A percentile compares a stretch with the other conserved stretches of the same genome.
Evolutionary conservation across 2,888 invertebrate genomes (phyloP).

Genomic region (Helobdella robusta): DNA sequence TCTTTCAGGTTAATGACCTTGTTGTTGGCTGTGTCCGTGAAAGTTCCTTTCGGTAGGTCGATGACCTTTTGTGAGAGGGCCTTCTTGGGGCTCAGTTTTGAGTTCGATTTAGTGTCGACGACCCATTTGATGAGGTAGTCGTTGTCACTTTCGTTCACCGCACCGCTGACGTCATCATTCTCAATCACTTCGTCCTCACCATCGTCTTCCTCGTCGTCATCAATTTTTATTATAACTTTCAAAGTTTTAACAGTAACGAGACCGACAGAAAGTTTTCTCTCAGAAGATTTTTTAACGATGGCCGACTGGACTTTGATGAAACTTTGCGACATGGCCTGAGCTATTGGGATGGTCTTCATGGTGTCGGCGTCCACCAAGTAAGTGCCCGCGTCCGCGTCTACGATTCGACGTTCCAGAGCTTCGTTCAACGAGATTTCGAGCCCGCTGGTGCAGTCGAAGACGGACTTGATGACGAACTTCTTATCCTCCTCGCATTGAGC

Average conservation of each 20-base stretch:
- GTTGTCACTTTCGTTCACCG: no score
- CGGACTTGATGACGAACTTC: constrained; percentile 31
- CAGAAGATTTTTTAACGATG: constrained; percentile 39
- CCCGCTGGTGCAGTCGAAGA: constrained; percentile 30
- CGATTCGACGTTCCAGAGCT: constrained; percentile 31
- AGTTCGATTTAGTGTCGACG: constrained; percentile 26
- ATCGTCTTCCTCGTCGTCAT: constrained; percentile 14
- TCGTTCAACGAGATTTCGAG: constrained; percentile 31
- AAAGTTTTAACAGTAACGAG: constrained; percentile 31
- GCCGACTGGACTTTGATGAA: constrained; percentile 41
- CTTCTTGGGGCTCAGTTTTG: constrained; percentile 27
- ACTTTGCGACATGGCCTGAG: constrained; percentile 38
- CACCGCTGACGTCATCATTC: no score
- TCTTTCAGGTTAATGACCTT: constrained; percentile 16
- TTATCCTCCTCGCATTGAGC: constrained; percentile 28
- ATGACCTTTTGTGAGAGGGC: constrained; percentile 30
- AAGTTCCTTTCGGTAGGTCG: constrained; percentile 25
- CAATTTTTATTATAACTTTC: no score
- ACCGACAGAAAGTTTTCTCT: constrained; percentile 39
- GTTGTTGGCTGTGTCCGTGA: background rate
- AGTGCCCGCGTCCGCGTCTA: constrained; percentile 28
- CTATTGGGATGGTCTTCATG: constrained; percentile 29
- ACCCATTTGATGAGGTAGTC: constrained; percentile 10
- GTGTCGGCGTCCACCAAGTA: constrained; percentile 30
- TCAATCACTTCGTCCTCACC: background rate